Conservation (phyloP, 2,888 invertebrate genomes). For the Aspidiotus rigidus region DNA sequence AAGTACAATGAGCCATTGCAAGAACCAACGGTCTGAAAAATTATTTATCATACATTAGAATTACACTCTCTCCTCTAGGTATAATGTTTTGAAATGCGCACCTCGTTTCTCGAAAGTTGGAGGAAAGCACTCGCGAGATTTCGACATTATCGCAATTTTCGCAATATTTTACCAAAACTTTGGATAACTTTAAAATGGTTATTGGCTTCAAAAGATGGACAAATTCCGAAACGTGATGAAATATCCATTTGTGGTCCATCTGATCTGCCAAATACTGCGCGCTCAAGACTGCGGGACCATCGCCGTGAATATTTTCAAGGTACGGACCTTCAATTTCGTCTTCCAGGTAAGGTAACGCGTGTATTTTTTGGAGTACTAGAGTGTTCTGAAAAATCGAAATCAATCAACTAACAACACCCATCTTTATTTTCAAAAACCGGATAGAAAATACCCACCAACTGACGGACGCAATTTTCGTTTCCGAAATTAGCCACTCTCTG, state of each 20-base stretch:
- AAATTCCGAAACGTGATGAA: constrained; percentile 9
- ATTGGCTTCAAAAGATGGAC: constrained; percentile 16
- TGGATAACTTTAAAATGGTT: constrained; percentile 19
- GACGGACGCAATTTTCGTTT: constrained; percentile 17
- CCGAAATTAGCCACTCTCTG: constrained; percentile 31
- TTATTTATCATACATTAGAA: background rate
- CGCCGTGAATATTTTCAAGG: constrained; percentile 6
- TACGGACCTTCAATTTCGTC: constrained; percentile 28
- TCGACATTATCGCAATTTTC: constrained; percentile 1
- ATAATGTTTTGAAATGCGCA: background rate
- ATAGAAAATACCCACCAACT: constrained; percentile 11
- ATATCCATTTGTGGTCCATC: constrained; percentile 15
- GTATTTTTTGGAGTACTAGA: constrained; percentile 28
- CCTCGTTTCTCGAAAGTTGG: constrained; percentile 19
- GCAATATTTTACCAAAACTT: constrained; percentile 17
- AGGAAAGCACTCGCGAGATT: background rate
- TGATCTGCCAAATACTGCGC: constrained; percentile 21
- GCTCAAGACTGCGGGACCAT: constrained; percentile 18
- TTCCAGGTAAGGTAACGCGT: constrained; percentile 29
- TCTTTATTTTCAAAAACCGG: background rate
- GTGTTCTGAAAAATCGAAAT: constrained; percentile 8
- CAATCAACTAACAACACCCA: background rate
- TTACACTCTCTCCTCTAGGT: background rate
- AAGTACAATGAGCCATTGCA: constrained; percentile 15
- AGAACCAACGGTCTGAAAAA: constrained; percentile 18